Evolutionary conservation across 2,797 vertebrate genomes (phyloP), one percentile per base, ranked within the genome.

Genomic region (Amniataba percoides): DNA sequence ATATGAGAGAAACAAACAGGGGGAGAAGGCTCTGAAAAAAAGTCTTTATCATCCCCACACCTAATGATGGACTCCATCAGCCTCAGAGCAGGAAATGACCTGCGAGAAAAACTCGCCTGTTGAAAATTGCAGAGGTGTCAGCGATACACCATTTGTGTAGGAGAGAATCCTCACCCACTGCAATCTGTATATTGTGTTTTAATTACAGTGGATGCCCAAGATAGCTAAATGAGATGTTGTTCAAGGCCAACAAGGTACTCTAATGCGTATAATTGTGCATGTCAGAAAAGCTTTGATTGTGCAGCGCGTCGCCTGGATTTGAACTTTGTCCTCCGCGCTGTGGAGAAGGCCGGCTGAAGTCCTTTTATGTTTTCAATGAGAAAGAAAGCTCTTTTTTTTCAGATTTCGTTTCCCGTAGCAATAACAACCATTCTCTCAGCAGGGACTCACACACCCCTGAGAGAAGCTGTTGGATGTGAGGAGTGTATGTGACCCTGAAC

Each of bases 241-340:
- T 77, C 40, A 42, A 56, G 66, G 60, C 57, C 61, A 61, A 62
- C 49, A 77, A 71, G 59, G 79, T 71, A 42, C 74, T 45, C 14
- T 73, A 71, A 88, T 84, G 48, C 65, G 46, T 87, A 64, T 88
- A 58, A 88, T 92, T 86, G 14, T 71, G 31, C 43, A 39, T 1
- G 43, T 74, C 34, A 74, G 23, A 51, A 63, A 71, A 49, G 61
- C 25, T 77, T 71, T 74, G 70, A 86, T 82, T 84, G 71, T 55
- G 64, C 55, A 36, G 67, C 15, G 0, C 58, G 55, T 71, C 18
- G 23, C 56, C 40, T 66, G 45, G 31, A 74, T 81, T 62, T 79
- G 58, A 88, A 83, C 71, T 87, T 70, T 68, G 63, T 71, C 62
- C 31, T 61, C 5, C 25, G 45, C 23, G 13, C 57, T 48, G 19